phyloP scores from a whole-genome alignment of 2,797 vertebrate genomes.

The Leptatherina wallacei region DNA sequence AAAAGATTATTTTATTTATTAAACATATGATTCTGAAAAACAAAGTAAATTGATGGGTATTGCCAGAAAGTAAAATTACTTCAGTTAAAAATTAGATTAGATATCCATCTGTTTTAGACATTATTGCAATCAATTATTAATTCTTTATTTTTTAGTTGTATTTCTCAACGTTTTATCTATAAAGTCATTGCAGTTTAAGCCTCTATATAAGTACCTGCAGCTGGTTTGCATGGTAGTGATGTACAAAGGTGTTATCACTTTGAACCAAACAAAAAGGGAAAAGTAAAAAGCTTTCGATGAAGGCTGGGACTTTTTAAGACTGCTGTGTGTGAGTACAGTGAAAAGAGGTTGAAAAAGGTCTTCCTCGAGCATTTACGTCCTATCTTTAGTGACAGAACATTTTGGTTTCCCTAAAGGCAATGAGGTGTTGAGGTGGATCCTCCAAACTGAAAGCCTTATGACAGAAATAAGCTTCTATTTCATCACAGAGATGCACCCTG shows the following conservation, averaged over 20 bases:
- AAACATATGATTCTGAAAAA: no score
- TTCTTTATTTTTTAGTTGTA: no score
- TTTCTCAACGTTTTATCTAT: no score
- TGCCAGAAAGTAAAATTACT: no score
- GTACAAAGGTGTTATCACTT: neutral
- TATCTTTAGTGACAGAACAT: neutral
- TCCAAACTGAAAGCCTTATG: constrained; percentile 18
- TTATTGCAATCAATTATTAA: no score
- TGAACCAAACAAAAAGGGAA: neutral
- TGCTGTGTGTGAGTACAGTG: constrained; percentile 21
- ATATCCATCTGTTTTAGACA: no score
- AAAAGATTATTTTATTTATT: no score
- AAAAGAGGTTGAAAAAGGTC: constrained; percentile 11
- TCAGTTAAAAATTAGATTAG: no score
- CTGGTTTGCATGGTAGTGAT: neutral
- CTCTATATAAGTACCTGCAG: no score
- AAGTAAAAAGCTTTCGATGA: neutral
- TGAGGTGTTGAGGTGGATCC: constrained; percentile 49
- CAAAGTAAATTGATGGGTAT: no score
- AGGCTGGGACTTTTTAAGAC: constrained; percentile 3
- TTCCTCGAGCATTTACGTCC: neutral
- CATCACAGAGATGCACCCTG: constrained; percentile 42
- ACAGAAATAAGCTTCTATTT: constrained; percentile 33
- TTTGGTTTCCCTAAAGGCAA: constrained; percentile 52
- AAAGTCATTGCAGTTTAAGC: no score